These are phyloP conservation scores for Tipula helvola DNA, from an alignment of 2,888 invertebrate species.

Conservation along the genomic window DNA sequence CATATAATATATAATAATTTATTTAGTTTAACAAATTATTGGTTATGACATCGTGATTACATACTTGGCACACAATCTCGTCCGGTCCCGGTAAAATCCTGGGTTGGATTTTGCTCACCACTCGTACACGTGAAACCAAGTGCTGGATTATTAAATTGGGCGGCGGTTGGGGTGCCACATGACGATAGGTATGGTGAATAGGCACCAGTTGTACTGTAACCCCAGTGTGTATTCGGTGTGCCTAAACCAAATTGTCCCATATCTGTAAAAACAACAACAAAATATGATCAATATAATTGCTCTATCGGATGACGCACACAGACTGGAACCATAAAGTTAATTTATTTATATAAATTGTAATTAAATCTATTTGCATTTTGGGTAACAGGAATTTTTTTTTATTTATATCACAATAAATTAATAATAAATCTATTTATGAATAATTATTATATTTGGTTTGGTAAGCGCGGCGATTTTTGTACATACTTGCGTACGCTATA, in stretches of 20 bases:
- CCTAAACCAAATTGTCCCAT: conserved; percentile 78
- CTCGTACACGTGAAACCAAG: conserved; percentile 58
- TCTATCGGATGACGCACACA: not conserved
- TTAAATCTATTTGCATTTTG: not conserved
- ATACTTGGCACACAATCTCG: conserved; percentile 40
- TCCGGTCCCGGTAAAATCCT: conserved; percentile 46
- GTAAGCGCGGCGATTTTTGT: not conserved
- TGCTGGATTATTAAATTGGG: conserved; percentile 62
- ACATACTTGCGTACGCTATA: not conserved
- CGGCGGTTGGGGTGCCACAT: conserved; percentile 57
- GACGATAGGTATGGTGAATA: conserved; percentile 78
- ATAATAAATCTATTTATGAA: not conserved
- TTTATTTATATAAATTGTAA: not conserved
- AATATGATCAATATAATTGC: not conserved
- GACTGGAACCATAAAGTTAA: not conserved
- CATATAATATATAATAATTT: not conserved
- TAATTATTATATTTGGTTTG: not conserved
- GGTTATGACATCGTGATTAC: conserved; percentile 13
- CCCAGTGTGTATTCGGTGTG: conserved; percentile 79
- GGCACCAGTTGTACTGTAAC: conserved; percentile 72
- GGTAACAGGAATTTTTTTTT: not conserved
- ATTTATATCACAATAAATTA: not conserved
- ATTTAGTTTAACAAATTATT: not conserved
- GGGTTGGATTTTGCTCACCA: conserved; percentile 46
- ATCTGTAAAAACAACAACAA: conserved; percentile 38